Conservation (phyloP, 2,888 invertebrate species). For the Mycalesis mineus region DNA sequence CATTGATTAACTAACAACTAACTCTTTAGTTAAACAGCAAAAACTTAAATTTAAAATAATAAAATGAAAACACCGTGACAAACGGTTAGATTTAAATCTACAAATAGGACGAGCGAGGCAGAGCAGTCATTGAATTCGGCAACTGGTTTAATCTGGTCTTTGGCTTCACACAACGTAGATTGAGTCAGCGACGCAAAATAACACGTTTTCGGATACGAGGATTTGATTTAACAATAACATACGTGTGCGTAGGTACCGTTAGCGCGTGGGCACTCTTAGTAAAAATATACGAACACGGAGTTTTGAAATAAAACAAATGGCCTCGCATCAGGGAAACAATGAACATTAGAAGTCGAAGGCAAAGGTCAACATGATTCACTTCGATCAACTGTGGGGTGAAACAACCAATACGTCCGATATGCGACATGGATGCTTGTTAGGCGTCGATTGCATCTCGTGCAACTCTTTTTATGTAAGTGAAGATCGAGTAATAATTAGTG, state of each 20-base stretch:
- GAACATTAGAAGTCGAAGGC: conserved; percentile 29
- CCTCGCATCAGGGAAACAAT: conserved; percentile 31
- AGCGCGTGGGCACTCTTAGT: conserved; percentile 55
- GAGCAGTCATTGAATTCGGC: background rate
- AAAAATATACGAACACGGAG: background rate
- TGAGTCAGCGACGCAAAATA: conserved; percentile 59
- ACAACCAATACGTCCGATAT: conserved; percentile 17
- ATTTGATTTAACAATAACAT: conserved; percentile 60
- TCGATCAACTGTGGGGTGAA: conserved; percentile 15
- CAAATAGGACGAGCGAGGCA: background rate
- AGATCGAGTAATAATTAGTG: conserved; percentile 52
- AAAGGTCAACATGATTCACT: conserved; percentile 43
- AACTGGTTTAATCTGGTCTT: conserved; percentile 11
- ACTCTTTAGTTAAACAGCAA: too few relatives aligned
- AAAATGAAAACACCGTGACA: background rate
- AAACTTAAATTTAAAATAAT: background rate
- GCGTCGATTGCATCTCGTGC: conserved; percentile 26
- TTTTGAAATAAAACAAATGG: conserved; percentile 15
- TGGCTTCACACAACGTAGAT: conserved; percentile 16
- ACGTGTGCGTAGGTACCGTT: conserved; percentile 46
- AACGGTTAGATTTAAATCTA: background rate
- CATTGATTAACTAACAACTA: too few relatives aligned
- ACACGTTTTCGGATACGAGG: conserved; percentile 49
- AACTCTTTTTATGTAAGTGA: conserved; percentile 46
- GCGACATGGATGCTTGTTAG: conserved; percentile 27